A percentile compares a stretch with the other conserved stretches of the same genome.
These are phyloP conservation scores for Oegoconia quadripuncta DNA, from an alignment of 2,888 invertebrate genomes.

Conservation along the genomic window DNA sequence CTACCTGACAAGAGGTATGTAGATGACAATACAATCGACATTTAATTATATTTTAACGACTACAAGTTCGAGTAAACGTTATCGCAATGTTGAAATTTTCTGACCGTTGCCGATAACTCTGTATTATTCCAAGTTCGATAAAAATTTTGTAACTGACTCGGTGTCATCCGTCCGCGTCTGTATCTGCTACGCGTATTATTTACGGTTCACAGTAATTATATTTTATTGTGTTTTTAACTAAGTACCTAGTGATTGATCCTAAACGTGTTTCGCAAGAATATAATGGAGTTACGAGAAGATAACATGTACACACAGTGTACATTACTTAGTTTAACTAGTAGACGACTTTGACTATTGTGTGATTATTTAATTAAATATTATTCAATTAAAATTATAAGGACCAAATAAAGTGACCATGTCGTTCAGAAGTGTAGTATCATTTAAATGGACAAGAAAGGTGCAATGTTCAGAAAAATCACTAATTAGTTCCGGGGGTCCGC, in stretches of 20 bases:
- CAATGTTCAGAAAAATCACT: constrained; percentile 21
- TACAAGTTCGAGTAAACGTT: constrained; percentile 17
- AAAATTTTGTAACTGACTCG: constrained; percentile 19
- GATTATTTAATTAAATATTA: too few species aligned
- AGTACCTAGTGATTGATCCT: background rate
- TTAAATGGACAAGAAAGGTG: constrained; percentile 28
- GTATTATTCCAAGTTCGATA: constrained; percentile 22
- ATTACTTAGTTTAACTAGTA: too few species aligned
- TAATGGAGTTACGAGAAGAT: too few species aligned
- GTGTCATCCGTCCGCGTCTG: constrained; percentile 14
- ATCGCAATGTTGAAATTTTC: constrained; percentile 24
- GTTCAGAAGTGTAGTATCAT: constrained; percentile 33
- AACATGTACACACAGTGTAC: too few species aligned
- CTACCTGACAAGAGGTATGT: constrained; percentile 46
- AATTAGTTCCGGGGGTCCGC: constrained; percentile 6
- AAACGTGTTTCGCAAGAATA: too few species aligned
- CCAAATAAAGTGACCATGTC: constrained; percentile 29
- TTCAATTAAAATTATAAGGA: background rate
- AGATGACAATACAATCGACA: constrained; percentile 27
- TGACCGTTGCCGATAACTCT: constrained; percentile 24
- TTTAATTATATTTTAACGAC: constrained; percentile 51
- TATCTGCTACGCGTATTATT: background rate
- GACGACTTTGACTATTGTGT: too few species aligned
- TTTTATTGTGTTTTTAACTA: background rate
- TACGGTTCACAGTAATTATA: background rate